Percentiles rank a stretch among this genome's conserved stretches.
phyloP scores from a whole-genome alignment of 2,113 vertebrate genomes.

The Forbesichthys agassizii region DNA sequence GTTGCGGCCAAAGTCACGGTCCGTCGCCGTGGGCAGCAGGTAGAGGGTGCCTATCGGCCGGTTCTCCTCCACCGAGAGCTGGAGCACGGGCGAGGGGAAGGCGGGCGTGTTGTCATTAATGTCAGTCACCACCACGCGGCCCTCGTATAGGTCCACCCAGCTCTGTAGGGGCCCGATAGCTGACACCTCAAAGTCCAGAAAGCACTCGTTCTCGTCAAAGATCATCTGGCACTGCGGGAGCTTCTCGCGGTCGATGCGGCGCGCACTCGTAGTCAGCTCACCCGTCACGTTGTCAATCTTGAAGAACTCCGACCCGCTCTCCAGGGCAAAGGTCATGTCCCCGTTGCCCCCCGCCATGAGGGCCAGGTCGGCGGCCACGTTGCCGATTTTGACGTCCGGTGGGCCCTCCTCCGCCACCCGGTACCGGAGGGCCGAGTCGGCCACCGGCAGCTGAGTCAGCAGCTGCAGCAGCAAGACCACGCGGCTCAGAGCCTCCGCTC shows the following conservation, averaged over 20 bases:
- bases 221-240: slow-evolving; percentile 97
- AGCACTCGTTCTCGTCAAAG: slow-evolving; percentile 97
- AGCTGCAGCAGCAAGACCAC: slow-evolving; percentile 81
- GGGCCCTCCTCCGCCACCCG: slow-evolving; percentile 93
- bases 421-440: slow-evolving; percentile 90
- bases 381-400: slow-evolving; percentile 92
- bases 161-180: slow-evolving; percentile 96
- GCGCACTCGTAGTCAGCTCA: slow-evolving; percentile 89
- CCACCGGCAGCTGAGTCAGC: slow-evolving; percentile 84
- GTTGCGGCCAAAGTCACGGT: slow-evolving; percentile 92
- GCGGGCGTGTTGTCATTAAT: slow-evolving; percentile 98
- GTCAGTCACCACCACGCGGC: slow-evolving; percentile 91
- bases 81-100: slow-evolving; percentile 94
- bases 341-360: slow-evolving; percentile 82
- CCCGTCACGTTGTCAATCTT: slow-evolving; percentile 98
- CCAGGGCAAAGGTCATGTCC: slow-evolving; percentile 94
- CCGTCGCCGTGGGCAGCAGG: slow-evolving; percentile 94
- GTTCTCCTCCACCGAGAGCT: slow-evolving; percentile 96
- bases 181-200: slow-evolving; percentile 96
- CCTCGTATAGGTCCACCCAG: slow-evolving; percentile 97
- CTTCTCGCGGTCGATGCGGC: slow-evolving; percentile 95
- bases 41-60: slow-evolving; percentile 94
- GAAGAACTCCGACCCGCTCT: slow-evolving; percentile 94
- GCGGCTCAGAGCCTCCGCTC: slow-evolving; percentile 70
- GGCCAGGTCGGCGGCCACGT: slow-evolving; percentile 88